Base-by-base conservation (phyloP, 1,140 invertebrate species). In the Triops cancriformis region DNA sequence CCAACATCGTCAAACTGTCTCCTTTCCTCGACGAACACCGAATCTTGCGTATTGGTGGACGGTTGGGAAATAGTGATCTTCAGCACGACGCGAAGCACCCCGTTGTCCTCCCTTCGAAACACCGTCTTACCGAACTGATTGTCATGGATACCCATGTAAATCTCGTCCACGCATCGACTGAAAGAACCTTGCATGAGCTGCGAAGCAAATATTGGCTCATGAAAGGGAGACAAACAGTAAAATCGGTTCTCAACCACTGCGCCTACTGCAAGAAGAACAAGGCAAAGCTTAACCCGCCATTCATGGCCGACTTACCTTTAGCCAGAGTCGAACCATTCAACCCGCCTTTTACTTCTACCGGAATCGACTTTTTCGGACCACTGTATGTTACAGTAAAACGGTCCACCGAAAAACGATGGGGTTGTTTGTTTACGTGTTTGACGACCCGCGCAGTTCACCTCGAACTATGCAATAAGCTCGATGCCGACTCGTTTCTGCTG, bases 361-460 rank as follows among this genome's bases (percentile, higher is more conserved):
- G 79, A 6, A 18, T 79, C 23, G 79, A 80, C 37, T 79, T 73
- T 28, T 80, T 80, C 72, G 78, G 78, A 43, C 79, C 0, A 64
- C 72, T 75, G 26, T 78, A 73, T n/a, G n/a, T n/a, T n/a, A n/a
- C n/a, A n/a, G n/a, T n/a, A n/a, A n/a, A n/a, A n/a, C n/a, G n/a
- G n/a, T 27, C 74, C n/a, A n/a, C n/a, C n/a, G n/a, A n/a, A n/a
- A n/a, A n/a, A n/a, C n/a, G n/a, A n/a, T n/a, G n/a, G n/a, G n/a
- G n/a, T n/a, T n/a, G n/a, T 18, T 4, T 87, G 7, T 85, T 85
- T 73, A 86, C 83, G 0, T 85, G 83, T 75, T 75, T 82, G 80
- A 42, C 81, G 76, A 73, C 83, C 82, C 80, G 85, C 76, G 85
- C 85, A 0, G 80, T 87, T 0, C 86, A 88, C 77, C 26, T 87